phyloP scores from a whole-genome alignment of 2,113 vertebrate species.

The Aegotheles bennettii region DNA sequence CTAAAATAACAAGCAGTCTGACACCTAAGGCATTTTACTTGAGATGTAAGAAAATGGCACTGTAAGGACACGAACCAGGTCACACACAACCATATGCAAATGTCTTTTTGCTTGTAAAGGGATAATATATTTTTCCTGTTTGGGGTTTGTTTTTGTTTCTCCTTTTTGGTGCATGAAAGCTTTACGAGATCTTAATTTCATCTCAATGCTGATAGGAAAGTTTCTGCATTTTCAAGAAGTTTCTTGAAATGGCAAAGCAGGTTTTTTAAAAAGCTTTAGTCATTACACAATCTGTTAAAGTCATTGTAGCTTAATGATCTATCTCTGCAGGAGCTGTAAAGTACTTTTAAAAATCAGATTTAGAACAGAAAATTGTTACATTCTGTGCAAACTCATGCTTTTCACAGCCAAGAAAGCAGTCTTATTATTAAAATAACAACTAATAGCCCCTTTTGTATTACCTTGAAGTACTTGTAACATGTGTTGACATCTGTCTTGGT shows the following conservation, averaged over 20 bases:
- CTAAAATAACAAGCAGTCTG: neutral
- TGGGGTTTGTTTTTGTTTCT: neutral
- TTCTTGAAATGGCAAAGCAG: neutral
- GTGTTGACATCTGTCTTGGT: neutral
- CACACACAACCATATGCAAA: neutral
- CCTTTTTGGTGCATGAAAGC: neutral
- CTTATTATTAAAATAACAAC: neutral
- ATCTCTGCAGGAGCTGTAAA: neutral
- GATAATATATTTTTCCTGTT: neutral
- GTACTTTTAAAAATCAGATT: neutral
- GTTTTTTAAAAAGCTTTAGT: neutral
- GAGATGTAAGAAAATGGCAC: neutral
- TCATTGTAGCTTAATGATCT: neutral
- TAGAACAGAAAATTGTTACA: neutral
- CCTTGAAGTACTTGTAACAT: neutral
- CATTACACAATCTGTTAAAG: neutral
- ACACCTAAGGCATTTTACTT: neutral
- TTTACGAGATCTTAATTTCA: neutral
- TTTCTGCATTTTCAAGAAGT: neutral
- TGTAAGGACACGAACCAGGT: neutral
- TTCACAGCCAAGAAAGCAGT: neutral
- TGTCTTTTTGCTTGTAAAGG: neutral
- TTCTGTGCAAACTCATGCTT: neutral
- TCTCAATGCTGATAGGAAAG: neutral
- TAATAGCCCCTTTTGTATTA: neutral